Percentiles rank a stretch among this genome's conserved stretches.
phyloP scores from a whole-genome alignment of 2,888 invertebrate species.

The Plutella xylostella region DNA sequence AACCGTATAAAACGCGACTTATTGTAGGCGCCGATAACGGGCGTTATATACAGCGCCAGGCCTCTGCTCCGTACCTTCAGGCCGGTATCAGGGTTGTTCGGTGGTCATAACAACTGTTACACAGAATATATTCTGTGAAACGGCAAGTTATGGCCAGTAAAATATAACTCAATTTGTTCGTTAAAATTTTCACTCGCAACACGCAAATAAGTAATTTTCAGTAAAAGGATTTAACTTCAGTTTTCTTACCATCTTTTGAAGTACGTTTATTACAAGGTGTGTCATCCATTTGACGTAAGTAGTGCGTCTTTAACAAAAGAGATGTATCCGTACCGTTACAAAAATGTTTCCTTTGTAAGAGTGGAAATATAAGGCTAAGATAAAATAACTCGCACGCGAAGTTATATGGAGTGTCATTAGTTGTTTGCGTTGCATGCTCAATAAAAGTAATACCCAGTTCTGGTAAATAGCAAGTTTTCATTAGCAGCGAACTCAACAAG shows the following conservation, averaged over 20 bases:
- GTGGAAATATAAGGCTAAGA: background rate
- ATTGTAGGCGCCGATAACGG: constrained; percentile 67
- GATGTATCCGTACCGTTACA: background rate
- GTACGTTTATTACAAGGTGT: too few species aligned
- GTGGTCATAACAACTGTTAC: constrained; percentile 3
- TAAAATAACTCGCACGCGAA: background rate
- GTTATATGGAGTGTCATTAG: constrained; percentile 1
- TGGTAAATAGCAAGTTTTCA: constrained; percentile 61
- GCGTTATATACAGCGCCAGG: constrained; percentile 54
- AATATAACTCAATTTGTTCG: too few species aligned
- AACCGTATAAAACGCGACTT: constrained; percentile 70
- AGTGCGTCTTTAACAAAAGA: constrained; percentile 1
- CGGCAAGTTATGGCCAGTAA: too few species aligned
- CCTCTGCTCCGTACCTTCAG: constrained; percentile 37
- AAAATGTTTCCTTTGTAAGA: constrained; percentile 3
- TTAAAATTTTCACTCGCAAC: too few species aligned
- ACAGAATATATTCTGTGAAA: background rate
- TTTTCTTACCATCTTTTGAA: too few species aligned
- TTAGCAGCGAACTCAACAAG: constrained; percentile 54
- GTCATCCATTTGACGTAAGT: background rate
- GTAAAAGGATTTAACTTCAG: too few species aligned
- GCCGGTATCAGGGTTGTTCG: too few species aligned
- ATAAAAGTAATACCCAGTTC: constrained; percentile 48
- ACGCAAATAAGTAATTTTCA: too few species aligned
- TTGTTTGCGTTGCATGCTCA: constrained; percentile 30